A percentile compares a stretch with the other conserved stretches of the same genome.
Evolutionary conservation across 2,888 invertebrate genomes (phyloP).

Genomic region (Rhingia campestris): DNA sequence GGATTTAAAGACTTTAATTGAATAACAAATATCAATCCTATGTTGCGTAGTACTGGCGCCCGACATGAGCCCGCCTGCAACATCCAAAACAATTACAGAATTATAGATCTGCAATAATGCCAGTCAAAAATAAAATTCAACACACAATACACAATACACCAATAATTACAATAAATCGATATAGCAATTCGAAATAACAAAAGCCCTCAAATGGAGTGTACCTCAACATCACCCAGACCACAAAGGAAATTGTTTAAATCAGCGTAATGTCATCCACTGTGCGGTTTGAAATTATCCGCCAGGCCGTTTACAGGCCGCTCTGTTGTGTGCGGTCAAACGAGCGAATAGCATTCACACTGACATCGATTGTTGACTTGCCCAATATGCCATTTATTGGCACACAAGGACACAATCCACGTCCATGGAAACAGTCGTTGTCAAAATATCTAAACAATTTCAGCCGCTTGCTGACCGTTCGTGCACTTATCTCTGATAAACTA

Average conservation of each 20-base stretch:
- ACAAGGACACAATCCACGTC: background rate
- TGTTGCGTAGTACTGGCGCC: too few species aligned
- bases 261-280: slow-evolving; percentile 25
- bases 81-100: too few species aligned
- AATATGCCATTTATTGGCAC: slow-evolving; percentile 26
- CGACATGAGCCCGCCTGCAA: too few species aligned
- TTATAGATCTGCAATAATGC: too few species aligned
- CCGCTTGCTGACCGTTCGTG: slow-evolving; percentile 5
- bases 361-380: slow-evolving; percentile 27
- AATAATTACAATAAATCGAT: too few species aligned
- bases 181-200: too few species aligned
- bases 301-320: background rate
- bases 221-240: background rate
- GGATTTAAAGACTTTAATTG: too few species aligned
- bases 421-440: background rate
- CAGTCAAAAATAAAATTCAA: too few species aligned
- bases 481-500: slow-evolving; percentile 22
- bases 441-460: slow-evolving; percentile 36
- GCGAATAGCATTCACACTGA: slow-evolving; percentile 31
- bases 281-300: slow-evolving; percentile 30
- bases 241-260: slow-evolving; percentile 41
- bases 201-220: background rate
- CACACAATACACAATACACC: too few species aligned
- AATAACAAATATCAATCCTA: too few species aligned
- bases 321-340: slow-evolving; percentile 37